A percentile compares a stretch with the other conserved stretches of the same genome.
phyloP scores from a whole-genome alignment of 2,888 invertebrate genomes.

The Ecdyonurus torrentis region DNA sequence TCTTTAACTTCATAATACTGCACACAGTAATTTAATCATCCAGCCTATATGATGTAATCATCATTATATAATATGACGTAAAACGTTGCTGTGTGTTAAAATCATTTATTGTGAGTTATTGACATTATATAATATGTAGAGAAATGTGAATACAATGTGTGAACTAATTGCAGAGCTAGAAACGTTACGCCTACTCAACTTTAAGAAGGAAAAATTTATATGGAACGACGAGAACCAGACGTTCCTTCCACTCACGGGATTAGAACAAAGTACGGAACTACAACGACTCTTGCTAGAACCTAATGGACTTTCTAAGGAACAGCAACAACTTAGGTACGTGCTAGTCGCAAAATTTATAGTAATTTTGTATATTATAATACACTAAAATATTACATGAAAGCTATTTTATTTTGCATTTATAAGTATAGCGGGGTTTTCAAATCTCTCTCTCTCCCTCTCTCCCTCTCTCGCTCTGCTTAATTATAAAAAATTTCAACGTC shows the following conservation, averaged over 20 bases:
- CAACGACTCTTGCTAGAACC: conserved; percentile 41
- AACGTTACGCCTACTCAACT: conserved; percentile 48
- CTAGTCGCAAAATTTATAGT: background rate
- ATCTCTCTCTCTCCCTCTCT: no score
- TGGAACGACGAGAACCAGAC: conserved; percentile 54
- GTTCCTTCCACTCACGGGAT: conserved; percentile 54
- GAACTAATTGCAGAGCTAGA: conserved; percentile 36
- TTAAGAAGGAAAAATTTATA: conserved; percentile 68
- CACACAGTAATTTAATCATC: no score
- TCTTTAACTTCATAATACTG: no score
- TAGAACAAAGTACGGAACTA: conserved; percentile 49
- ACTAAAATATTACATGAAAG: no score
- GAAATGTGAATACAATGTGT: no score
- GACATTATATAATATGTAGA: background rate
- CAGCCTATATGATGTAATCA: no score
- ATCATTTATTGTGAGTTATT: conserved; percentile 9
- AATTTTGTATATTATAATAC: background rate
- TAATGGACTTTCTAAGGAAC: conserved; percentile 37
- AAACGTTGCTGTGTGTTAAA: background rate
- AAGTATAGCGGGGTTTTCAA: no score
- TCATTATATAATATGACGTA: no score
- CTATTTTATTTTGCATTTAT: no score
- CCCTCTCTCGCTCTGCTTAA: no score
- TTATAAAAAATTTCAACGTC: no score
- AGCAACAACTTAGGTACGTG: conserved; percentile 44